A percentile compares a stretch with the other conserved stretches of the same genome.
These are phyloP conservation scores for Neolamprologus fasciatus DNA, from an alignment of 2,113 vertebrate species.

Conservation along the genomic window DNA sequence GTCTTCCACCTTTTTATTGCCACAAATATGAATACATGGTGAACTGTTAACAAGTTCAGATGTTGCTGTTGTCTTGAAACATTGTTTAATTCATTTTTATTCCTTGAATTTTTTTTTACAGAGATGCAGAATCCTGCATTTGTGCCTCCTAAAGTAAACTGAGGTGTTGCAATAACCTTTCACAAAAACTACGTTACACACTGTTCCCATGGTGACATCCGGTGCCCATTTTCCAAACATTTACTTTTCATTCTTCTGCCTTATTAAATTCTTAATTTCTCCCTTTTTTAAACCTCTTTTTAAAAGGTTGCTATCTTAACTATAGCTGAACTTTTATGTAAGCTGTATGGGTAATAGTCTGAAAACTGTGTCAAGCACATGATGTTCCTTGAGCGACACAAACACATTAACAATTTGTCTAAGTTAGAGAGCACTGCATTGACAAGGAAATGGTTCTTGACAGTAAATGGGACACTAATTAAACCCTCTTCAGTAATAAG, in stretches of 20 bases:
- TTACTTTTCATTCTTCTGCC: background rate
- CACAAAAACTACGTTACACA: background rate
- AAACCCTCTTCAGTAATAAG: background rate
- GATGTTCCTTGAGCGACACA: conserved; percentile 4
- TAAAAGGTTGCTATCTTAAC: background rate
- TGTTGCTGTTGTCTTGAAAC: background rate
- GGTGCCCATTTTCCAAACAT: background rate
- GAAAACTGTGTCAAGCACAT: conserved; percentile 20
- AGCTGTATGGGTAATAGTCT: background rate
- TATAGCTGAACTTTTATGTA: background rate
- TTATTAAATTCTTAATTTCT: background rate
- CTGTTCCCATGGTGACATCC: background rate
- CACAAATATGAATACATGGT: background rate
- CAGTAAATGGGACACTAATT: conserved; percentile 10
- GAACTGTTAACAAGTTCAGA: background rate
- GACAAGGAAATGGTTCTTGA: conserved; percentile 7
- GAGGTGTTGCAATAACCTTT: background rate
- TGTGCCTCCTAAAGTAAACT: background rate
- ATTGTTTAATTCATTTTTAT: background rate
- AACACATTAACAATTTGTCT: background rate
- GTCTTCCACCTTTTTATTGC: background rate
- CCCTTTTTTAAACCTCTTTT: background rate
- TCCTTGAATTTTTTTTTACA: background rate
- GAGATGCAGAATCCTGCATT: background rate
- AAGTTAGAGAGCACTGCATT: background rate